Conservation (phyloP, 2,113 vertebrate genomes). For the Physeter macrocephalus region DNA sequence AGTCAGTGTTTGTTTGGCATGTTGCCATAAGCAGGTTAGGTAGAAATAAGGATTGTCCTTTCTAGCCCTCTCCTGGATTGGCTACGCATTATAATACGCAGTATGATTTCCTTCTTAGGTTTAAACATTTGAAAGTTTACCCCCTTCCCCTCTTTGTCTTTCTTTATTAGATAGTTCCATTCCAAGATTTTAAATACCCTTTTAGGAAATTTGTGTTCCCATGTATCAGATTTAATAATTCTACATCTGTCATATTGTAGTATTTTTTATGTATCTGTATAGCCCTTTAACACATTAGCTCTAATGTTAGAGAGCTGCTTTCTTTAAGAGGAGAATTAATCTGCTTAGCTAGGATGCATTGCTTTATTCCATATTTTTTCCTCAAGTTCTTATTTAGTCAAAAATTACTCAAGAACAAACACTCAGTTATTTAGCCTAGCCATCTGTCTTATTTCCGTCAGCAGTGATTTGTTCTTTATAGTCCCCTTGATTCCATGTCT, state of each 20-base stretch:
- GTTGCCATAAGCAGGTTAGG: not conserved
- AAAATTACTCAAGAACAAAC: not conserved
- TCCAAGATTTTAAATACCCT: conserved; percentile 18
- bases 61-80: not conserved
- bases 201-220: conserved; percentile 14
- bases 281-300: conserved; percentile 1
- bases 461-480: not conserved
- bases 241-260: not conserved
- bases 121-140: not conserved
- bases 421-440: not conserved
- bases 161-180: not conserved
- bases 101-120: not conserved
- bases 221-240: not conserved
- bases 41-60: not conserved
- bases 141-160: not conserved
- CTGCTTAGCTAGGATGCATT: conserved; percentile 1
- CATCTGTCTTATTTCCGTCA: conserved; percentile 22
- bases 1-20: not conserved
- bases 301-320: not conserved
- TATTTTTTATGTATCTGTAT: not conserved
- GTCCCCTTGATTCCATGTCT: not conserved
- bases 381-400: conserved; percentile 30
- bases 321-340: conserved; percentile 6
- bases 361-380: conserved; percentile 23
- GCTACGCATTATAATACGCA: not conserved